Conservation (phyloP, 2,797 vertebrate species). For the Masticophis lateralis region DNA sequence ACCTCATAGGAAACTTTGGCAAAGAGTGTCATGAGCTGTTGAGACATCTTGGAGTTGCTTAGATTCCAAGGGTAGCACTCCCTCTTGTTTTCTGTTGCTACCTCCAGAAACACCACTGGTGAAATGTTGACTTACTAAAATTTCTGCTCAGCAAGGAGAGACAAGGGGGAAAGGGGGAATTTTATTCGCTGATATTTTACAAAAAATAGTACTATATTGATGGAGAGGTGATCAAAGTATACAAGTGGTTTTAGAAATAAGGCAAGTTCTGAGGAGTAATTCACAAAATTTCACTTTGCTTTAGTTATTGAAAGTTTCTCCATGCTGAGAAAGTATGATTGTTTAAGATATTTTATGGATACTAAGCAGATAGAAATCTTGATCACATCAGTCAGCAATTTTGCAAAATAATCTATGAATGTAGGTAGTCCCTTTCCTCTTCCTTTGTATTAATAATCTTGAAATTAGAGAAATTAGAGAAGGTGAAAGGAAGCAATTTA, state of each 20-base stretch:
- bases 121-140: background rate
- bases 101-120: background rate
- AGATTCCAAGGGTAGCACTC: background rate
- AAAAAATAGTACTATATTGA: background rate
- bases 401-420: background rate
- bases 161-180: background rate
- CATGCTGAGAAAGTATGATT: background rate
- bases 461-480: background rate
- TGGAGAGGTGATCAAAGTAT: background rate
- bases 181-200: background rate
- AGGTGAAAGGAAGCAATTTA: background rate
- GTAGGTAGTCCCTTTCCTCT: background rate
- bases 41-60: background rate
- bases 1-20: background rate
- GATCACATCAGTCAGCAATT: background rate
- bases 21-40: slow-evolving; percentile 2
- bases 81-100: background rate
- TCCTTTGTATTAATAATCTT: background rate
- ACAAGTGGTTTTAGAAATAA: background rate
- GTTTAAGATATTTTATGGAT: background rate
- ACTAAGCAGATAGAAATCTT: background rate
- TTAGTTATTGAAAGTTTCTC: background rate
- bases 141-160: background rate
- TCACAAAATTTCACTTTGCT: background rate
- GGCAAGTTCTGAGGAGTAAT: background rate